Evolutionary conservation across 2,888 invertebrate genomes (phyloP).

Genomic region (Ochropleura leucogaster): DNA sequence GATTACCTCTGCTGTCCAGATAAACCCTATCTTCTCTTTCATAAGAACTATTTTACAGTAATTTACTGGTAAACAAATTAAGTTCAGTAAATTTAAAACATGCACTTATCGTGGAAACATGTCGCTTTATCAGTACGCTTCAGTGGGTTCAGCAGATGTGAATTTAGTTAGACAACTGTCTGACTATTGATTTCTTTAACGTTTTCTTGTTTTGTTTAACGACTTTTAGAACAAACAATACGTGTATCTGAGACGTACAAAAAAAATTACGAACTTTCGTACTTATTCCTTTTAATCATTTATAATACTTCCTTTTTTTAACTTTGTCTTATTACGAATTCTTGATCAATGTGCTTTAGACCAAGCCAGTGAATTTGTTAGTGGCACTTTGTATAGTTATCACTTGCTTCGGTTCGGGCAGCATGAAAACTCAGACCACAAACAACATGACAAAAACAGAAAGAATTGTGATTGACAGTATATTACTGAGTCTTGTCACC

Average conservation of each 20-base stretch:
- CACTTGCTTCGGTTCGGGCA: too few relatives aligned
- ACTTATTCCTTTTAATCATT: neutral
- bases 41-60: slow-evolving; percentile 29
- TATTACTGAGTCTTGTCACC: too few relatives aligned
- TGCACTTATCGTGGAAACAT: slow-evolving; percentile 64
- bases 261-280: neutral
- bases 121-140: slow-evolving; percentile 65
- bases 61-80: neutral
- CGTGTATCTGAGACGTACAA: neutral
- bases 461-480: too few relatives aligned
- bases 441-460: too few relatives aligned
- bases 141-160: slow-evolving; percentile 64
- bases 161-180: slow-evolving; percentile 55
- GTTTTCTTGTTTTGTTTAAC: slow-evolving; percentile 26
- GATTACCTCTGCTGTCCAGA: slow-evolving; percentile 26
- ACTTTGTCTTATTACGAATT: too few relatives aligned
- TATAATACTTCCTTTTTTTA: too few relatives aligned
- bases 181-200: slow-evolving; percentile 49
- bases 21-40: fast-evolving
- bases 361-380: too few relatives aligned
- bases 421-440: too few relatives aligned
- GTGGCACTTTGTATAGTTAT: too few relatives aligned
- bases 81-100: slow-evolving; percentile 54
- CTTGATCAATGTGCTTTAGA: too few relatives aligned
- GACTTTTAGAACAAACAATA: slow-evolving; percentile 4